phyloP scores from a whole-genome alignment of 2,888 invertebrate species.

The Tholera decimalis region DNA sequence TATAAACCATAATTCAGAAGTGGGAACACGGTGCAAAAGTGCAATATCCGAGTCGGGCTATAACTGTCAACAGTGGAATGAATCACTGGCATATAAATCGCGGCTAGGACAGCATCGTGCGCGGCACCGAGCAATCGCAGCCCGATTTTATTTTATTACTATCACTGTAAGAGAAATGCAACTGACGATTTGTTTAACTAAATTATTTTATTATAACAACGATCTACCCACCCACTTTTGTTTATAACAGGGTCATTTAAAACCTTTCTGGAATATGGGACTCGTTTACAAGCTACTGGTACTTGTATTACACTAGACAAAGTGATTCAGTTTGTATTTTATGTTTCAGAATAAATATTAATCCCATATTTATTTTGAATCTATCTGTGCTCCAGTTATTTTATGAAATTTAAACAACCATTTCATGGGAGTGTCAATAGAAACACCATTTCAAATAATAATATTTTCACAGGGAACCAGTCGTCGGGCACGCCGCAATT shows the following conservation, averaged over 20 bases:
- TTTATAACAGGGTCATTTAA: constrained; percentile 67
- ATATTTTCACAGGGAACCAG: constrained; percentile 51
- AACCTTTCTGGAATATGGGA: constrained; percentile 44
- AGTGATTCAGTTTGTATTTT: constrained; percentile 9
- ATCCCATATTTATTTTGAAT: constrained; percentile 8
- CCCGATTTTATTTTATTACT: constrained; percentile 85
- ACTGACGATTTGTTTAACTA: constrained; percentile 81
- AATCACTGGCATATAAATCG: constrained; percentile 89
- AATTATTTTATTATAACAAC: constrained; percentile 79
- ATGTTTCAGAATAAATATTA: constrained; percentile 18
- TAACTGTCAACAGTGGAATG: constrained; percentile 88
- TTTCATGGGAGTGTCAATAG: constrained; percentile 49
- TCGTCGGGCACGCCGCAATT: no score
- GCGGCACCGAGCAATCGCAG: constrained; percentile 75
- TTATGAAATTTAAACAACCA: constrained; percentile 16
- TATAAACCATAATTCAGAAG: constrained; percentile 84
- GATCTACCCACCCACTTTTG: constrained; percentile 60
- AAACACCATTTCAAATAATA: constrained; percentile 66
- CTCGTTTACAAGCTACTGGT: constrained; percentile 35
- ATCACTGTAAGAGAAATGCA: constrained; percentile 75
- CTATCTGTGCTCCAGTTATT: constrained; percentile 13
- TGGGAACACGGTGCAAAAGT: constrained; percentile 86
- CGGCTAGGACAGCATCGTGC: constrained; percentile 81
- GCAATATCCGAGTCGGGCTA: constrained; percentile 87
- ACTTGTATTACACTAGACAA: constrained; percentile 16